phyloP scores from a whole-genome alignment of 2,888 invertebrate genomes.

The Drosophila lutescens region DNA sequence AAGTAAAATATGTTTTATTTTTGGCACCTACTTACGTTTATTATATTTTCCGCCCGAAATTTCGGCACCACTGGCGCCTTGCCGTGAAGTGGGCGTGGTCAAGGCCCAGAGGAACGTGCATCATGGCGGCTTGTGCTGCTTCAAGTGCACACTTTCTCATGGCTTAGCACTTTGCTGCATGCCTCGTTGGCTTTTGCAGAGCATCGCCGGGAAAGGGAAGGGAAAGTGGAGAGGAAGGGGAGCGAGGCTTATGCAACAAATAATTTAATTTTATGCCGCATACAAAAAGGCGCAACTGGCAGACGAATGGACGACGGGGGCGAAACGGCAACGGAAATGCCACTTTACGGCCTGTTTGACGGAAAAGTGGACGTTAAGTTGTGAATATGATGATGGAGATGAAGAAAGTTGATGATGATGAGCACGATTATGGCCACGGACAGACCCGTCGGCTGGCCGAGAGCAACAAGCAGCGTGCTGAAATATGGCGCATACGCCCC shows the following conservation, averaged over 20 bases:
- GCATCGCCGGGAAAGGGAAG: conserved; percentile 4
- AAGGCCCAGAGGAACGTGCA: conserved; percentile 34
- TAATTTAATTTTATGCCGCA: conserved; percentile 77
- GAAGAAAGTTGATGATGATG: conserved; percentile 49
- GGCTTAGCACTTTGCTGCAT: conserved; percentile 77
- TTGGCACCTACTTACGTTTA: neutral
- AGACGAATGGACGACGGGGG: conserved; percentile 22
- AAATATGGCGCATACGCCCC: conserved; percentile 70
- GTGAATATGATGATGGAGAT: conserved; percentile 71
- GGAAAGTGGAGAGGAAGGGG: neutral
- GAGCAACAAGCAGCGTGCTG: conserved; percentile 53
- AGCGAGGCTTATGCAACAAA: conserved; percentile 74
- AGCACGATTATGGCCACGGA: conserved; percentile 37
- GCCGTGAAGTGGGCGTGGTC: conserved; percentile 39
- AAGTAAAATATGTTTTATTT: too few relatives aligned
- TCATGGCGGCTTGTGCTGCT: conserved; percentile 64
- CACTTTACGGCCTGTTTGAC: conserved; percentile 79
- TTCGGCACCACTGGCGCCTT: conserved; percentile 26
- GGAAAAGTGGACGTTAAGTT: conserved; percentile 79
- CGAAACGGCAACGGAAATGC: conserved; percentile 73
- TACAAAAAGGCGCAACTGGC: conserved; percentile 64
- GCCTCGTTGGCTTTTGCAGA: conserved; percentile 69
- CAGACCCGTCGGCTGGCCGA: conserved; percentile 20
- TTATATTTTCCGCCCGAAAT: neutral
- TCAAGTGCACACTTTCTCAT: conserved; percentile 79